Base-by-base conservation (phyloP, 2,797 vertebrate species). In the Mormyrops boulengeri region DNA sequence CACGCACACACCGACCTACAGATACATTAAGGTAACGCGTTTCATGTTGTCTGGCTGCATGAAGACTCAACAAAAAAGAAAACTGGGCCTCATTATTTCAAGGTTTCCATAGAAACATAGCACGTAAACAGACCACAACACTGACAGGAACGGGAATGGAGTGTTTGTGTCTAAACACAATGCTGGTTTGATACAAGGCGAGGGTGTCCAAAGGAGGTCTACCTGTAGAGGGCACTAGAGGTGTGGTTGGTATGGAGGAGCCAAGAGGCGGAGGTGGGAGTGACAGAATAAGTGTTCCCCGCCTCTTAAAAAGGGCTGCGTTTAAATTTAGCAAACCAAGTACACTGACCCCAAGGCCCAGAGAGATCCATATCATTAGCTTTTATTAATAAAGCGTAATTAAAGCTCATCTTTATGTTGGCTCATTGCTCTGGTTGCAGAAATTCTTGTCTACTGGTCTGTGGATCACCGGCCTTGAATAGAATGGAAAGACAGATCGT, bases 341-440 rank as follows among this genome's bases (percentile, higher is more conserved):
- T 88, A 89, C 80, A 91, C 82, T 49, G 47, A 85, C 47, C 41
- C 44, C 47, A 19, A 17, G 41, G 47, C 44, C 82, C 82, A 52
- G 19, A 85, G 22, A 50, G 44, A 91, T 80, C 90, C 89, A 91
- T 88, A 6, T 84, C 66, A 91, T 92, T 93, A 92, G 34, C 14
- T 87, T 85, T 90, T 89, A 91, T 92, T 90, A 91, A 92, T 92
- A 92, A 91, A 92, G 90, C 57, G 88, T 90, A 87, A 91, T 90
- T 60, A 87, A 92, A 87, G 82, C 57, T 55, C 69, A 86, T 57
- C 85, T 85, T 47, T 69, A 77, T n/a, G 82, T 91, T 87, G 82
- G 69, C n/a, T 22, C 30, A 69, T 82, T 60, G 89, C 77, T 57
- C 90, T 87, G 89, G 73, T 41, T 52, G 69, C n/a, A 53, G 49